Percentiles rank a stretch among this genome's conserved stretches.
These are phyloP conservation scores for Turritopsis dohrnii DNA, from an alignment of 30 jellyfish, hydroid and myxozoan species.

Conservation along the genomic window DNA sequence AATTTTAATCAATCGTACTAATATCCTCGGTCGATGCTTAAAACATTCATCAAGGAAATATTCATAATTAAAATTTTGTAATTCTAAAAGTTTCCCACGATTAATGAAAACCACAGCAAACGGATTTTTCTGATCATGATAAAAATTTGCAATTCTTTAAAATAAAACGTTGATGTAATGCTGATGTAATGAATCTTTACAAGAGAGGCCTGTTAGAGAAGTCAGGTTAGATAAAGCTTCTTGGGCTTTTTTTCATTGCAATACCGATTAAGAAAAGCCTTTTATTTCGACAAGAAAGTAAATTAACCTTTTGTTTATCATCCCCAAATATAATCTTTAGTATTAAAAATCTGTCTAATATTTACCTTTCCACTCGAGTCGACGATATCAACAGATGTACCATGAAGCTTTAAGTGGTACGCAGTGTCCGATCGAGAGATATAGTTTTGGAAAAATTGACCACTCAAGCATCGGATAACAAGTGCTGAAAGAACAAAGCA, in stretches of 20 bases:
- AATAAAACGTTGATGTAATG: neutral
- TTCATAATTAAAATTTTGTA: neutral
- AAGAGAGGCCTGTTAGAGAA: too few species aligned
- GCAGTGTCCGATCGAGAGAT: constrained; percentile 9
- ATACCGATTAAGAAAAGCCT: neutral
- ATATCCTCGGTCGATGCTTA: neutral
- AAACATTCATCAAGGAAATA: neutral
- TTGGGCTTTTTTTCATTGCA: too few species aligned
- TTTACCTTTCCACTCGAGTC: constrained; percentile 12
- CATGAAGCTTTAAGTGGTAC: neutral
- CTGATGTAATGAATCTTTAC: neutral
- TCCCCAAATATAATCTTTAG: neutral
- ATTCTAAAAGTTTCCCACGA: neutral
- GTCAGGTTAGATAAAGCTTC: too few species aligned
- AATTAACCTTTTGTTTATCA: neutral
- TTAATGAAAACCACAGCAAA: neutral
- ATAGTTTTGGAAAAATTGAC: constrained; percentile 1
- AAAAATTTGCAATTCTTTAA: too few species aligned
- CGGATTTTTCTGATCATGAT: neutral
- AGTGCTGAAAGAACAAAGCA: too few species aligned
- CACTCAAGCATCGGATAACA: constrained; percentile 1
- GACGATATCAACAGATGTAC: neutral
- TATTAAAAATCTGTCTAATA: too few species aligned
- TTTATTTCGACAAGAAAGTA: neutral
- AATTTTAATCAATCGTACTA: neutral